Base-by-base conservation (phyloP, 2,797 vertebrate species). In the Sciurus carolinensis region DNA sequence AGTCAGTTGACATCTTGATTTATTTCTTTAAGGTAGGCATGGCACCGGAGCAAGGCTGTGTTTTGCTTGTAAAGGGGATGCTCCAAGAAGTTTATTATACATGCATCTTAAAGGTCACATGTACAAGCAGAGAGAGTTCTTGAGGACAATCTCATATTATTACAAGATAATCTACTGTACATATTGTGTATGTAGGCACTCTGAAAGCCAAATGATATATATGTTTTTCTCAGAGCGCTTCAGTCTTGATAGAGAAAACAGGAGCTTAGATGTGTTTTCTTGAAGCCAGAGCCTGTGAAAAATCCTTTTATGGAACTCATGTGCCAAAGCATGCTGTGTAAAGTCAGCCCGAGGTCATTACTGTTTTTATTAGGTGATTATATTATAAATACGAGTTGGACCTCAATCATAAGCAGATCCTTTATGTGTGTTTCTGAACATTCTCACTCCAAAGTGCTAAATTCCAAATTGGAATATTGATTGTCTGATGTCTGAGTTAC, bases 21-120 rank as follows among this genome's bases (percentile, higher is more conserved):
- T 97, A 95, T 98, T 98, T 98, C 93, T 98, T 98, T 59, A 94
- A 97, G 94, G 88, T 36, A 96, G 95, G 81, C 72, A 73, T 39
- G 87, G 86, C 75, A 96, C 69, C 93, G 95, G 96, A 97, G 97
- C 97, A 87, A 97, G 94, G 96, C 66, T 47, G 33, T 67, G 92
- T 96, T 85, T 97, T 97, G 91, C 87, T 93, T 95, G 75, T 95
- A 96, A 87, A 66, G 50, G 7, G 50, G 57, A 71, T 86, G 82
- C 94, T 92, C 86, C 7, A 22, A 93, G 91, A 94, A 97, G 15
- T 54, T 75, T 95, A 47, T 89, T 87, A 91, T 82, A 75, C n/a
- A 92, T 97, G 95, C 84, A 18, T 92, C 17, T 91, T 80, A 96
- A 97, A 97, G 98, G 97, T 98, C 97, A 94, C 14, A 7, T 36